phyloP scores from a whole-genome alignment of 2,797 vertebrate species.

The Synanceia verrucosa region DNA sequence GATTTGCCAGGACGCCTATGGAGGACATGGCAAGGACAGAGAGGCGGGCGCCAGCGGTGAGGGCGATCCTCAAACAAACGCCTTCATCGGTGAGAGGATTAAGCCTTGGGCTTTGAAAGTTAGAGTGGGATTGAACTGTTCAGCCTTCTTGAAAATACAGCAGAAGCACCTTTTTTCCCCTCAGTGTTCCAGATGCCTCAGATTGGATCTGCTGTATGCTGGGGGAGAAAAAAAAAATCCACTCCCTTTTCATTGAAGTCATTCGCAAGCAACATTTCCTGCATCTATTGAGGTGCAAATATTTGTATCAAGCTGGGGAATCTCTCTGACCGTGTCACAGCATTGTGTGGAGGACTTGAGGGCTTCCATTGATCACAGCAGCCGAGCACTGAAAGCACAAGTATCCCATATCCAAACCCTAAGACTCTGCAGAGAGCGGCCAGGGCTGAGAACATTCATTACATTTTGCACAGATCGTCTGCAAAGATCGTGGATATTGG shows the following conservation, averaged over 20 bases:
- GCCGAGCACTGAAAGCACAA: conserved; percentile 4
- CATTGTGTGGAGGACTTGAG: conserved; percentile 9
- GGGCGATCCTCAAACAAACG: conserved; percentile 75
- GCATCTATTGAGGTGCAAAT: conserved; percentile 51
- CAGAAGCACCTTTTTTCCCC: conserved; percentile 1
- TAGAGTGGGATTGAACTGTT: conserved; percentile 71
- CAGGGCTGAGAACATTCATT: conserved; percentile 1
- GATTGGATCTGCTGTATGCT: conserved; percentile 42
- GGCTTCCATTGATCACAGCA: conserved; percentile 35
- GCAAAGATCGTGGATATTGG: conserved; percentile 24
- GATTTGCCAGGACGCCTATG: conserved; percentile 70
- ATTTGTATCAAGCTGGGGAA: conserved; percentile 34
- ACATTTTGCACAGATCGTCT: conserved; percentile 18
- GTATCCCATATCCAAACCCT: conserved; percentile 8
- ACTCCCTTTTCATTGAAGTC: conserved; percentile 34
- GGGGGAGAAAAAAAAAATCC: neutral
- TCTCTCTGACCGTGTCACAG: conserved; percentile 34
- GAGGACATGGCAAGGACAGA: conserved; percentile 78
- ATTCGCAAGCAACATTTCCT: conserved; percentile 26
- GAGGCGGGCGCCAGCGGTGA: conserved; percentile 55
- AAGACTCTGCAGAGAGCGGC: neutral
- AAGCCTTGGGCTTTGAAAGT: conserved; percentile 71
- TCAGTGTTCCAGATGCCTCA: conserved; percentile 38
- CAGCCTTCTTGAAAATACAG: conserved; percentile 63
- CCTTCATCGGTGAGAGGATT: conserved; percentile 71